These are phyloP conservation scores for Nannoperca australis DNA, from an alignment of 2,797 vertebrate genomes.

Conservation along the genomic window DNA sequence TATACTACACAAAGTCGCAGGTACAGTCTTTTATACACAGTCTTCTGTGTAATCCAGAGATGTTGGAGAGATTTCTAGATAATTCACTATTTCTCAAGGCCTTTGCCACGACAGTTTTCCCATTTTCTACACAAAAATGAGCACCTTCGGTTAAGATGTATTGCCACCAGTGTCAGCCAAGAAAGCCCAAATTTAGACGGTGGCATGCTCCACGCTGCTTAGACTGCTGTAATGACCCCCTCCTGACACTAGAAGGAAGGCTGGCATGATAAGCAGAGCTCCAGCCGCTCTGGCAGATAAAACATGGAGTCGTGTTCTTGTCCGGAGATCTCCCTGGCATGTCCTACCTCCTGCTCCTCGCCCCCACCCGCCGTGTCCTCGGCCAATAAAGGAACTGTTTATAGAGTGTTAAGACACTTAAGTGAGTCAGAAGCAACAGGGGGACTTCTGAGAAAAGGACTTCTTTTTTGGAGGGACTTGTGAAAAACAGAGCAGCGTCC, in stretches of 20 bases:
- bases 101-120: background rate
- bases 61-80: background rate
- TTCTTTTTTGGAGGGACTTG: constrained; percentile 37
- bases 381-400: constrained; percentile 60
- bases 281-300: background rate
- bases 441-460: constrained; percentile 46
- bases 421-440: constrained; percentile 17
- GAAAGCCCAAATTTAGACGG: background rate
- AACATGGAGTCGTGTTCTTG: background rate
- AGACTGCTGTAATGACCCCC: constrained; percentile 1
- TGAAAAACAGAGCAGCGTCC: constrained; percentile 42
- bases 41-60: background rate
- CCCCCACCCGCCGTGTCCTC: constrained; percentile 26
- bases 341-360: background rate
- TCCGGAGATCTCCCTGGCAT: constrained; percentile 6
- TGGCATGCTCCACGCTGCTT: background rate
- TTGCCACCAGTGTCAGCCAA: background rate
- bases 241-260: constrained; percentile 72
- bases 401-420: constrained; percentile 55
- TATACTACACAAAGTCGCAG: no score
- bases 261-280: constrained; percentile 37
- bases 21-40: background rate
- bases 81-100: background rate
- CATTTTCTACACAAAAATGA: background rate
- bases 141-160: background rate